Conservation (phyloP, 2,797 vertebrate species). For the Loris lydekkerianus region DNA sequence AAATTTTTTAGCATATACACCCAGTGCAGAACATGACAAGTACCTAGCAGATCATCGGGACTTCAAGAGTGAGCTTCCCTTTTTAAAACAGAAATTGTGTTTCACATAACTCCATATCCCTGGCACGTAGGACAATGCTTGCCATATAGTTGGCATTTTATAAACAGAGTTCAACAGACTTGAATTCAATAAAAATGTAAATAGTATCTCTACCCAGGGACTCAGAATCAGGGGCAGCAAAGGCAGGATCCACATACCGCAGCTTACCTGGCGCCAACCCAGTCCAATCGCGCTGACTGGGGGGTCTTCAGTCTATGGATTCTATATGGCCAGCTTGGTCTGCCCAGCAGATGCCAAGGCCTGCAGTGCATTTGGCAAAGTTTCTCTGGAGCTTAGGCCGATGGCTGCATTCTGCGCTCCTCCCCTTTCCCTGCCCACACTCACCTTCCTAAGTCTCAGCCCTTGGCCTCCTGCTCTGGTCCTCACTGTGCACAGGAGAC, state of each 20-base stretch:
- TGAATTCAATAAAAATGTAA: conserved; percentile 41
- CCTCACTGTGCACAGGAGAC: not conserved
- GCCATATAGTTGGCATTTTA: not conserved
- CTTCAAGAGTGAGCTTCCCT: not conserved
- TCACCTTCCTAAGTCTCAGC: not conserved
- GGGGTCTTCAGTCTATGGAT: not conserved
- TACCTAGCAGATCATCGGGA: not conserved
- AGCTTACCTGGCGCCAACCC: not conserved
- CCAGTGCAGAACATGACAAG: not conserved
- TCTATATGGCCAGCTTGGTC: not conserved
- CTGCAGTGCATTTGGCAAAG: not conserved
- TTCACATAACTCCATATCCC: not conserved
- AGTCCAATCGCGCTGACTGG: not conserved
- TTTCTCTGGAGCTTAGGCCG: not conserved
- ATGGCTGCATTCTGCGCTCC: not conserved
- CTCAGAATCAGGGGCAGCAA: not conserved
- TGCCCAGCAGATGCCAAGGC: not conserved
- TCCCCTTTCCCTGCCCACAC: not conserved
- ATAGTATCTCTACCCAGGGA: not conserved
- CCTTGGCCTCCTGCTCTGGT: not conserved
- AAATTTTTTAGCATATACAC: not conserved
- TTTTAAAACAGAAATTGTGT: not conserved
- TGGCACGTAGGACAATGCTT: not conserved
- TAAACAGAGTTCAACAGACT: not conserved
- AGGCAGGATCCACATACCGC: not conserved